Conservation (phyloP, 2,797 vertebrate species). For the Coregonus suidteri region DNA sequence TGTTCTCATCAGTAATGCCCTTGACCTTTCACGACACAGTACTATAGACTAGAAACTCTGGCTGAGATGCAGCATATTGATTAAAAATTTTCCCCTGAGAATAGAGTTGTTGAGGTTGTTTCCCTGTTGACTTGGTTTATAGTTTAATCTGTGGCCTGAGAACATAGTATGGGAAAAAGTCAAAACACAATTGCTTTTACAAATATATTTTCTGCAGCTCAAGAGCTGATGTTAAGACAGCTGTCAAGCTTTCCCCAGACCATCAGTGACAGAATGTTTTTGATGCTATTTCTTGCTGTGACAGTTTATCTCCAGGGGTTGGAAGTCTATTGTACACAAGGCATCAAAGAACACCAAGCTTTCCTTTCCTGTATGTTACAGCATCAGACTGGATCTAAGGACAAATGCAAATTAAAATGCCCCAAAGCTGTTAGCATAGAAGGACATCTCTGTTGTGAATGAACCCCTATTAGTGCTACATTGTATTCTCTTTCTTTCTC, state of each 20-base stretch:
- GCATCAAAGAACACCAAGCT: neutral
- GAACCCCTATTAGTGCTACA: neutral
- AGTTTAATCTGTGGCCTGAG: neutral
- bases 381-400: slow-evolving; percentile 8
- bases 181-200: neutral
- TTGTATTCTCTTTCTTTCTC: neutral
- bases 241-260: slow-evolving; percentile 15
- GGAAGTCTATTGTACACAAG: neutral
- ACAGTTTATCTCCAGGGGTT: neutral
- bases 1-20: neutral
- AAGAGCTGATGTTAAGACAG: slow-evolving; percentile 8
- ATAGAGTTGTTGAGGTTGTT: neutral
- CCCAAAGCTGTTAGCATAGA: neutral
- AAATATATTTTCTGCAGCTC: neutral
- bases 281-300: neutral
- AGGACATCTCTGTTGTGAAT: slow-evolving; percentile 1
- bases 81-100: neutral
- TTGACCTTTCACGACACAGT: neutral
- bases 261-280: neutral
- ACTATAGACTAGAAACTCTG: neutral
- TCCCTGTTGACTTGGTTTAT: neutral
- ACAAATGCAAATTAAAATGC: slow-evolving; percentile 6
- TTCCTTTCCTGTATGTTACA: slow-evolving; percentile 9
- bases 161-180: neutral
- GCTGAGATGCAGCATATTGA: neutral